These are phyloP conservation scores for Corythornis vintsioides DNA, from an alignment of 2,113 vertebrate genomes.

Conservation along the genomic window DNA sequence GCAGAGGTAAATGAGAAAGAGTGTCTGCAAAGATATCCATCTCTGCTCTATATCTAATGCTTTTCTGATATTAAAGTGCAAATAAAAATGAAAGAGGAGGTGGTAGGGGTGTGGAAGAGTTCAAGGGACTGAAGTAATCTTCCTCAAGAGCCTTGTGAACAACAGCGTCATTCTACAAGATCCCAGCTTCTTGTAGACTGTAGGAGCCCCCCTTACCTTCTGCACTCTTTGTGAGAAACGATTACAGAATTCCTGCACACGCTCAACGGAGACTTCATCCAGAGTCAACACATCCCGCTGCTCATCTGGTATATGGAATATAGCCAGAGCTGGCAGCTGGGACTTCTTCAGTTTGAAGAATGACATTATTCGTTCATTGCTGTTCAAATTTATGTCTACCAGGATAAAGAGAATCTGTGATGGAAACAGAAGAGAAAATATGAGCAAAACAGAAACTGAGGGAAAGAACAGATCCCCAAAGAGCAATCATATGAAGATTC, in stretches of 20 bases:
- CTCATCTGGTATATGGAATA: slow-evolving; percentile 81
- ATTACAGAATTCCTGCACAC: slow-evolving; percentile 81
- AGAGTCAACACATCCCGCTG: slow-evolving; percentile 78
- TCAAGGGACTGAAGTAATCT: not conserved
- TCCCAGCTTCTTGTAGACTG: not conserved
- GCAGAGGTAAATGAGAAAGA: not conserved
- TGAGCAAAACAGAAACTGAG: not conserved
- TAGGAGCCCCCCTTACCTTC: slow-evolving; percentile 42
- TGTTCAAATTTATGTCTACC: slow-evolving; percentile 79
- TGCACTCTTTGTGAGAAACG: slow-evolving; percentile 72
- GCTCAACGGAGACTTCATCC: slow-evolving; percentile 75
- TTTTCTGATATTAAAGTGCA: not conserved
- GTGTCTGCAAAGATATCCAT: not conserved
- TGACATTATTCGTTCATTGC: slow-evolving; percentile 76
- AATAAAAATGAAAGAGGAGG: not conserved
- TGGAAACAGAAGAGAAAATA: not conserved
- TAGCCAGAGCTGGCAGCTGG: slow-evolving; percentile 86
- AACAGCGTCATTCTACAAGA: not conserved
- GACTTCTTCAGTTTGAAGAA: slow-evolving; percentile 85
- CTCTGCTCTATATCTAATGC: not conserved
- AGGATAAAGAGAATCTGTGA: slow-evolving; percentile 90
- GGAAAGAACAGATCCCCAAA: not conserved
- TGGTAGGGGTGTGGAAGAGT: not conserved
- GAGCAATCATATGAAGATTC: not conserved
- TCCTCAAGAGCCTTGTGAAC: not conserved